Base-by-base conservation (phyloP, 1,140 invertebrate genomes). In the Micrasema minimum region DNA sequence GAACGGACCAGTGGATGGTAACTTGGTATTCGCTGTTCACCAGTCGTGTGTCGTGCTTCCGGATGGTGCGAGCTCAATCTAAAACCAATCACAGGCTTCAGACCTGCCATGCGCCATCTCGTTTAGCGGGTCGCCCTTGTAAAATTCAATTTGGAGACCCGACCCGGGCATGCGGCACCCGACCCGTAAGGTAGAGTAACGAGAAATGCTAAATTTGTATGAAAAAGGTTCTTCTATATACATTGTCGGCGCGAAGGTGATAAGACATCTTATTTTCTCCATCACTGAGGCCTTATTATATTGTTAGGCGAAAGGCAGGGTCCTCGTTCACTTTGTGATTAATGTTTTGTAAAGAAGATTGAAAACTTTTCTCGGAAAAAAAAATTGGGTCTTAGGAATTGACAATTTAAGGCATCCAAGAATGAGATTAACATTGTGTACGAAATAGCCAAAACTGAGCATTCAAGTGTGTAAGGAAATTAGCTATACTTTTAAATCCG, bases 131-230 rank as follows among this genome's bases (percentile, higher is more conserved):
- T 31, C 43, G 59, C 59, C 31, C 59, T 64, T 64, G 59, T 46
- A 26, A 64, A 64, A 64, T 64, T 64, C 59, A 64, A 64, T 64
- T 64, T 64, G 20, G 59, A 23, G 16, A n/a, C 18, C 20, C 37
- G n/a, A n/a, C n/a, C n/a, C n/a, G n/a, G n/a, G n/a, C n/a, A n/a
- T n/a, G n/a, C 14, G 4, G 10, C 12, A 16, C 55, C 55, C 55
- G 55, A 59, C 55, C 55, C 43, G 38, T 31, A 64, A 64, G 59
- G 43, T 12, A 45, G 26, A 64, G 59, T 64, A 64, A 64, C 43
- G 43, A 64, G 59, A 64, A 64, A 64, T 46, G 59, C 59, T 46
- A 64, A 46, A 64, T 48, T 64, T 64, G 59, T 64, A 64, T 64
- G 59, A 64, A 64, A 64, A 64, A 46, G 26, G 59, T 9, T 14